Base-by-base conservation (phyloP, 2,113 vertebrate species). In the Microcebus lehilahytsara region DNA sequence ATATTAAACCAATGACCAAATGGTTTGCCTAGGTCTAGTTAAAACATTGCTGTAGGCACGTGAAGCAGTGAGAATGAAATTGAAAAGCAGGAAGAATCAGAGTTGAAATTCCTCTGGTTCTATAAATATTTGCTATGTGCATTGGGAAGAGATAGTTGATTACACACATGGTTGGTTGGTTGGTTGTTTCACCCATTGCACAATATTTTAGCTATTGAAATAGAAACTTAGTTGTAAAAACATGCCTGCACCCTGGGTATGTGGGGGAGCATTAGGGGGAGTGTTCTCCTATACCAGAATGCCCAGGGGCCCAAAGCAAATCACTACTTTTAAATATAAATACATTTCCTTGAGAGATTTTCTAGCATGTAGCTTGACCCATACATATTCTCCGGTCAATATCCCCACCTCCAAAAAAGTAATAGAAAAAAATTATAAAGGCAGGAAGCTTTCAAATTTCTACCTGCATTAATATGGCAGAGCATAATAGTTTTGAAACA, bases 401-500 rank as follows among this genome's bases (percentile, higher is more conserved):
- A 88, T 0, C 22, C 56, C 6, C 32, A 51, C 49, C 19, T 66
- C 51, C 75, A 71, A 92, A 85, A 89, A 92, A 85, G 72, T 71
- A 95, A 89, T 79, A 58, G 27, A 71, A 91, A 95, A 93, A 90
- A 93, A 89, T 74, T 95, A 93, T 89, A 93, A 90, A 84, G 67
- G 58, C 62, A 94, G 87, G 53, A 94, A 94, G 85, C 91, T 97
- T 96, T 97, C 78, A 96, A 79, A 89, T 85, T 97, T 96, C 87
- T 25, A 97, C 85, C 88, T 96, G 79, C 93, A 97, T 96, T 95
- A 95, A 93, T 92, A 95, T 96, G 83, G 79, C 74, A 96, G 84
- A 92, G 72, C 91, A 95, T 97, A 95, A 97, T 62, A 95, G 89
- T 97, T 96, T 95, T 86, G 91, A 97, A 97, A 97, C 85, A n/a